Conservation (phyloP, 2,113 vertebrate species). For the Leptosomus discolor region DNA sequence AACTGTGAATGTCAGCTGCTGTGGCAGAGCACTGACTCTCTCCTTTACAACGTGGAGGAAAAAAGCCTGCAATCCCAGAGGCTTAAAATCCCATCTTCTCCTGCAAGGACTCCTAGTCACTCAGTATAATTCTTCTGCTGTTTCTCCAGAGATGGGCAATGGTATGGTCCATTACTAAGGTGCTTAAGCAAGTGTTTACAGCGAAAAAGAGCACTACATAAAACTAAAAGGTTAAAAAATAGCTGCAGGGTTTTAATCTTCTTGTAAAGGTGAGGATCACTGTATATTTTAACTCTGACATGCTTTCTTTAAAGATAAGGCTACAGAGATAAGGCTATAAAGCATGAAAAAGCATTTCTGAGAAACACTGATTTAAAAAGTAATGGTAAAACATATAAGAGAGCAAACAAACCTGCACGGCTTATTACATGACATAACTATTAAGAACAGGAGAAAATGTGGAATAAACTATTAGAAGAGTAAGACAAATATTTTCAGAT, state of each 20-base stretch:
- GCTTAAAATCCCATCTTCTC: background rate
- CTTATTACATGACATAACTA: background rate
- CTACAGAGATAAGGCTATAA: background rate
- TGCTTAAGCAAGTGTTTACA: background rate
- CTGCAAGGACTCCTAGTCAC: background rate
- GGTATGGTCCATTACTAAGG: background rate
- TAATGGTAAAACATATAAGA: background rate
- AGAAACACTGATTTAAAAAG: background rate
- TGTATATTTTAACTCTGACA: background rate
- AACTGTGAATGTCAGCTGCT: background rate
- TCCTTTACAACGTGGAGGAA: background rate
- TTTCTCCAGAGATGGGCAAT: background rate
- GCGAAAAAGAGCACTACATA: background rate
- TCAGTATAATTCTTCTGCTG: background rate
- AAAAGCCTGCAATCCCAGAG: background rate
- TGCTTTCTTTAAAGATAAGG: background rate
- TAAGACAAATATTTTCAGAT: background rate
- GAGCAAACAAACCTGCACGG: background rate
- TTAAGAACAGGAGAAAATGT: background rate
- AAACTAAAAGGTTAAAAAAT: conserved; percentile 18
- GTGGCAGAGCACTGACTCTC: background rate
- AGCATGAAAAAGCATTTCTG: background rate
- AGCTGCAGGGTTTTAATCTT: background rate
- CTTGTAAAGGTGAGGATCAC: background rate
- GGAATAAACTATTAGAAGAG: background rate